A percentile compares a stretch with the other conserved stretches of the same genome.
Evolutionary conservation across 2,797 vertebrate genomes (phyloP).

Genomic region (Aplochiton taeniatus): DNA sequence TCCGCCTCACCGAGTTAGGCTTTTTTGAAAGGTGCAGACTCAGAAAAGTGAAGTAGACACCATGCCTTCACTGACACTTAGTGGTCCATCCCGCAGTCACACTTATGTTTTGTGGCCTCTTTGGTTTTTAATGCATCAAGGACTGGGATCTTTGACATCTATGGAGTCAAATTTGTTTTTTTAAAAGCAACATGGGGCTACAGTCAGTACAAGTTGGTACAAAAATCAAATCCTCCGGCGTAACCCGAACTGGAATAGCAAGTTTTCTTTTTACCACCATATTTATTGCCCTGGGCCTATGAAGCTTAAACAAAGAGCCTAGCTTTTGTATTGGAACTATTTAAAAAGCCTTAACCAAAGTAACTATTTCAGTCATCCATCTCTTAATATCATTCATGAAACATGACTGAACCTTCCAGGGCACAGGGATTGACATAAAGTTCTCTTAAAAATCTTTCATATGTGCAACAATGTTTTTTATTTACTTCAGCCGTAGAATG

Average conservation of each 20-base stretch:
- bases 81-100: conserved; percentile 52
- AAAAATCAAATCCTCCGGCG: conserved; percentile 58
- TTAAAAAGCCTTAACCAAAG: too few relatives aligned
- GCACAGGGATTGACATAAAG: too few relatives aligned
- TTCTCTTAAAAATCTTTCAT: too few relatives aligned
- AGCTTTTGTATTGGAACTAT: background rate
- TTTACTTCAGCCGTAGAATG: too few relatives aligned
- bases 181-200: conserved; percentile 60
- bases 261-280: conserved; percentile 27
- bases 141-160: conserved; percentile 51
- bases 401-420: too few relatives aligned
- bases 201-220: conserved; percentile 37
- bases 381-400: too few relatives aligned
- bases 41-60: conserved; percentile 45
- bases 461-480: too few relatives aligned
- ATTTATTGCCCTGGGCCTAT: conserved; percentile 47
- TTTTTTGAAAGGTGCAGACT: conserved; percentile 45
- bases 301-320: conserved; percentile 11
- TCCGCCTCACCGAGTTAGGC: conserved; percentile 40
- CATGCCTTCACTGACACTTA: conserved; percentile 53
- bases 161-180: conserved; percentile 38
- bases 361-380: too few relatives aligned
- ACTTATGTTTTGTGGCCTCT: conserved; percentile 47
- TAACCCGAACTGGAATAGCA: too few relatives aligned
- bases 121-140: conserved; percentile 46